Percentiles rank a stretch among this genome's conserved stretches.
Conservation (phyloP, 2,113 vertebrate species). For the Salvelinus sp. region DNA sequence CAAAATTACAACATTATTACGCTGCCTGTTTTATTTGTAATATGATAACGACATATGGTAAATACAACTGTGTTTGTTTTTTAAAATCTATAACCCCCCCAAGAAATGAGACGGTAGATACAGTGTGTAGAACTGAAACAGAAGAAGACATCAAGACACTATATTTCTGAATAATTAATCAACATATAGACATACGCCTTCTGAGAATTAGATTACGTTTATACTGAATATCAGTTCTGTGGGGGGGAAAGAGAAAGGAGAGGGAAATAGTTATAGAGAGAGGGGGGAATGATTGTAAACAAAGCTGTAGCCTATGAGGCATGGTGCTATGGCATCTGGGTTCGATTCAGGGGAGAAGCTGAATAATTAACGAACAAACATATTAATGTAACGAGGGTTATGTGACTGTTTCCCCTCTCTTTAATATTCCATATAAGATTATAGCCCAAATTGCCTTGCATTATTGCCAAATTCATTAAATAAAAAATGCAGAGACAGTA, state of each 20-base stretch:
- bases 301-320: not conserved
- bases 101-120: not conserved
- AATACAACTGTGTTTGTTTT: constrained; percentile 2
- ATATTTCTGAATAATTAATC: not conserved
- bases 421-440: constrained; percentile 41
- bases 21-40: not conserved
- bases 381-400: constrained; percentile 31
- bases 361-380: constrained; percentile 54
- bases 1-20: not conserved
- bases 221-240: not conserved
- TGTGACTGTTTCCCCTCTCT: constrained; percentile 11
- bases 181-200: not conserved
- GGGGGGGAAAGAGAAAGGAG: not conserved
- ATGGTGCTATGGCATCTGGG: constrained; percentile 41
- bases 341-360: constrained; percentile 34
- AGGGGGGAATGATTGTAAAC: not conserved
- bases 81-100: not conserved
- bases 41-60: not conserved
- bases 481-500: not conserved
- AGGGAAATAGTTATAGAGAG: not conserved
- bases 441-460: constrained; percentile 15
- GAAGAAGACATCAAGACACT: not conserved
- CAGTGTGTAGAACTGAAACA: not conserved
- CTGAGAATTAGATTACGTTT: not conserved
- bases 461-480: constrained; percentile 26